These are phyloP conservation scores for Cnemophilus loriae DNA, from an alignment of 2,113 vertebrate genomes.

Conservation along the genomic window DNA sequence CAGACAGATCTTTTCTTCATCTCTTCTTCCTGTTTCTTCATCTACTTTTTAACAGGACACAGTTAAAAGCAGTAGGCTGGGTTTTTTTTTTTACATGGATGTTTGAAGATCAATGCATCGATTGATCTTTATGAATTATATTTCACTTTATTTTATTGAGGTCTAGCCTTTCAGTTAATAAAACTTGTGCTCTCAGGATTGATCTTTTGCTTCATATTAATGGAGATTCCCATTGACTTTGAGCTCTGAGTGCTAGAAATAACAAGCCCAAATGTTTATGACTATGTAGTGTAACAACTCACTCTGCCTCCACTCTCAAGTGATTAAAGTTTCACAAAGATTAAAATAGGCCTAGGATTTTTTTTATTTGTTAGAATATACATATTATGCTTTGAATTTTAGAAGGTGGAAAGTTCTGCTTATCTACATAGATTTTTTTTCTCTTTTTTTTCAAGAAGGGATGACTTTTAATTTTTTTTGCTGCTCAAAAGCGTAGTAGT, in stretches of 20 bases:
- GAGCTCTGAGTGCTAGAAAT: not conserved
- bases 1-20: not conserved
- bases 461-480: not conserved
- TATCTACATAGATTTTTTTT: not conserved
- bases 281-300: not conserved
- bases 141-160: slow-evolving; percentile 17
- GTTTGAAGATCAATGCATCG: not conserved
- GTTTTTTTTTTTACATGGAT: not conserved
- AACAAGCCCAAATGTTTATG: not conserved
- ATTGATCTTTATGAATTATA: slow-evolving; percentile 10
- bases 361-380: not conserved
- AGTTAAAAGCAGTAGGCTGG: not conserved
- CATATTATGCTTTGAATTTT: not conserved
- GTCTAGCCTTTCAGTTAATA: not conserved
- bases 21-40: not conserved
- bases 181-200: not conserved
- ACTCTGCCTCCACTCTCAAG: not conserved
- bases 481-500: not conserved
- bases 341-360: not conserved
- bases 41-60: not conserved
- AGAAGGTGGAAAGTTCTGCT: not conserved
- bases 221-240: not conserved
- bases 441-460: not conserved
- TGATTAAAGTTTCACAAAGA: not conserved
- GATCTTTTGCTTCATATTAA: not conserved